Conservation (phyloP, 1,140 invertebrate species). For the Aphis craccivora region DNA sequence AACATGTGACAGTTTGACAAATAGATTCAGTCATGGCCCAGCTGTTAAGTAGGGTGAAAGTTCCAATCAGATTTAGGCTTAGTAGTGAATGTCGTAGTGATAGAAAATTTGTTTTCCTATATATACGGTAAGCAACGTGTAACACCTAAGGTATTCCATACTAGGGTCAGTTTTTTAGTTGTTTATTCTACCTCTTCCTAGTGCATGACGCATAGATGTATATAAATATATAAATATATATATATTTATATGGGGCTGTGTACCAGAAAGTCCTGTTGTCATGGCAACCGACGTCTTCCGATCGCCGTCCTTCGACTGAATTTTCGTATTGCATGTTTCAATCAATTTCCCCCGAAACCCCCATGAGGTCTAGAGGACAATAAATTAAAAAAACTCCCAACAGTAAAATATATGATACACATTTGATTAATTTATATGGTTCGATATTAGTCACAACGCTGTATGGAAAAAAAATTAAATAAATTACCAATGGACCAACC, state of each 20-base stretch:
- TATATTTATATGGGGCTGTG: background rate
- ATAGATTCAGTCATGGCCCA: background rate
- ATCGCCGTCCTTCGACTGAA: conserved; percentile 32
- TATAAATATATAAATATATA: background rate
- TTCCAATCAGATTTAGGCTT: background rate
- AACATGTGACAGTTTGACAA: conserved; percentile 45
- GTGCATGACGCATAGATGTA: background rate
- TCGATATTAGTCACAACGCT: background rate
- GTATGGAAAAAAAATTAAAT: background rate
- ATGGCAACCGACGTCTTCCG: conserved; percentile 24
- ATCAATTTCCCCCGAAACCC: conserved; percentile 44
- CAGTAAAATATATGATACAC: background rate
- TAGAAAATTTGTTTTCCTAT: conserved; percentile 44
- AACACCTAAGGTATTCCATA: background rate
- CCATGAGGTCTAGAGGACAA: conserved; percentile 42
- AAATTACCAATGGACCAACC: background rate
- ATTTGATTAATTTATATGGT: conserved; percentile 38
- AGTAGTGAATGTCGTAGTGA: background rate
- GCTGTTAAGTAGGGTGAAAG: conserved; percentile 40
- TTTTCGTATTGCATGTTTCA: conserved; percentile 26
- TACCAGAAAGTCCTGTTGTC: background rate
- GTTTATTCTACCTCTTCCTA: background rate
- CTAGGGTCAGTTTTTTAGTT: background rate
- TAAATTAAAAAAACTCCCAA: conserved; percentile 25
- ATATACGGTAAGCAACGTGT: background rate